Conservation (phyloP, 2,113 vertebrate species). For the Scartelaos histophorus region DNA sequence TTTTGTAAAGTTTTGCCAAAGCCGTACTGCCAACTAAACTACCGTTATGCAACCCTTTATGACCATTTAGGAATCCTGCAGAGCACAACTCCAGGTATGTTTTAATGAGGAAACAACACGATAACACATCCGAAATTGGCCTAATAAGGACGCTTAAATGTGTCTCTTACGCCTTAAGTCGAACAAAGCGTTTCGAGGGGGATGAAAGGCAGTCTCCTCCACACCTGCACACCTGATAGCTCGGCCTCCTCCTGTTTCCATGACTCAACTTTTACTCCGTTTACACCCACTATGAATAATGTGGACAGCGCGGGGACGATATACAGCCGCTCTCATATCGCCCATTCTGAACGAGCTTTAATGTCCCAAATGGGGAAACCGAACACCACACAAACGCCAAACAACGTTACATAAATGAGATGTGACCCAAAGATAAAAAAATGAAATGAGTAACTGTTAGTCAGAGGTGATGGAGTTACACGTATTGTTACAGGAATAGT, state of each 20-base stretch:
- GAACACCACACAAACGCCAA: neutral
- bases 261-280: slow-evolving; percentile 44
- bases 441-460: neutral
- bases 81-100: too few relatives aligned
- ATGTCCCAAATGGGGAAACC: neutral
- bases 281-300: slow-evolving; percentile 61
- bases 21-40: too few relatives aligned
- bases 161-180: neutral
- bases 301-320: slow-evolving; percentile 16
- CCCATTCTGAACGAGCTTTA: neutral
- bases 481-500: neutral
- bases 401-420: neutral
- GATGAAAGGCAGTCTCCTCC: neutral
- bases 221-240: slow-evolving; percentile 22
- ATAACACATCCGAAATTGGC: too few relatives aligned
- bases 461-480: slow-evolving; percentile 8
- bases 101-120: too few relatives aligned
- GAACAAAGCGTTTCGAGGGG: neutral
- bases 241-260: slow-evolving; percentile 47
- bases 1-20: too few relatives aligned
- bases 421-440: neutral
- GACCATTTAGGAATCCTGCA: too few relatives aligned
- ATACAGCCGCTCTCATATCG: neutral
- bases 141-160: neutral
- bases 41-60: neutral